Percentiles rank a stretch among this genome's conserved stretches.
These are phyloP conservation scores for Sinotaia quadrata DNA, from an alignment of 2,888 invertebrate genomes.

Conservation along the genomic window DNA sequence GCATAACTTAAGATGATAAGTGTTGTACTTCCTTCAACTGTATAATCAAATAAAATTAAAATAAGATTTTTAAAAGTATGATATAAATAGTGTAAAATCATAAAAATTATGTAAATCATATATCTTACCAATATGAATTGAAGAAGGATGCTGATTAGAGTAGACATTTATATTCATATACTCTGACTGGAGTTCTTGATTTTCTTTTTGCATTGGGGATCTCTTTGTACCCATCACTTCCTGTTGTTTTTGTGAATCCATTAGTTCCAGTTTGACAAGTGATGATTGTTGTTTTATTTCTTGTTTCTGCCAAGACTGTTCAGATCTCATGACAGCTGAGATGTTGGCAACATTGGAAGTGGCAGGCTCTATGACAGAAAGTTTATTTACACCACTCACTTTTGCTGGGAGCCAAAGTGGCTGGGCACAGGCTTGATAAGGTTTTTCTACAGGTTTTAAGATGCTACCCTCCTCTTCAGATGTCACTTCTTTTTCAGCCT, in stretches of 20 bases:
- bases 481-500: conserved; percentile 29
- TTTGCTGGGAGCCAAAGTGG: conserved; percentile 10
- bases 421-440: conserved; percentile 43
- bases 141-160: conserved; percentile 4
- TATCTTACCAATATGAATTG: no score
- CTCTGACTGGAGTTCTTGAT: neutral
- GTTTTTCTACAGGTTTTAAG: conserved; percentile 48
- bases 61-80: no score
- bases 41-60: no score
- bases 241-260: no score
- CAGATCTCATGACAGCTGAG: neutral
- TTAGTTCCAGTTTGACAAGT: no score
- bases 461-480: conserved; percentile 40
- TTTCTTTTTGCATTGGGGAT: no score
- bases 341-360: neutral
- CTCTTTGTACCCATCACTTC: no score
- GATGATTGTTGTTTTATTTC: neutral
- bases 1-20: no score
- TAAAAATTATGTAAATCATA: no score
- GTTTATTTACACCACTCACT: neutral
- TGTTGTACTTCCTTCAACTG: no score
- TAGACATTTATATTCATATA: conserved; percentile 16
- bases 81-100: no score
- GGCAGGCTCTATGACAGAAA: neutral
- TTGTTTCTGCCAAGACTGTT: neutral